phyloP scores from a whole-genome alignment of 2,113 vertebrate species.

The Tupaia tana region DNA sequence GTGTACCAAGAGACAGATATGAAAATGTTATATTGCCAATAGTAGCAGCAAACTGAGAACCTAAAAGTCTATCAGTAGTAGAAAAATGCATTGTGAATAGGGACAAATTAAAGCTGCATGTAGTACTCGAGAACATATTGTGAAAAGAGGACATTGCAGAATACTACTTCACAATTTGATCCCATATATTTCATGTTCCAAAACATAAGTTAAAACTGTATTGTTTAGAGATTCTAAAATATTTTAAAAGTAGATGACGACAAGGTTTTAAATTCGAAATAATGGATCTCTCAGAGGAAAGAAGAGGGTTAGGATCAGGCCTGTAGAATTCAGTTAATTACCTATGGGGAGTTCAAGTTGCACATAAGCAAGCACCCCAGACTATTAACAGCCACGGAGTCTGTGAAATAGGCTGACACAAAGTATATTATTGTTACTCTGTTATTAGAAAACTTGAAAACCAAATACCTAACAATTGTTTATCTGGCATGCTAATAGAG shows the following conservation, averaged over 20 bases:
- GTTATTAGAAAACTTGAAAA: slow-evolving; percentile 33
- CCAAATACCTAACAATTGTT: background rate
- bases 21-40: background rate
- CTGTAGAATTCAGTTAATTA: background rate
- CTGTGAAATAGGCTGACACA: background rate
- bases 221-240: slow-evolving; percentile 28
- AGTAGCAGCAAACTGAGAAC: slow-evolving; percentile 33
- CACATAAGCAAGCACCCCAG: background rate
- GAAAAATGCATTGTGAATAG: background rate
- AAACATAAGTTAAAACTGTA: background rate
- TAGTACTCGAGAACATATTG: background rate
- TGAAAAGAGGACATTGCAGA: background rate
- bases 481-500: slow-evolving; percentile 28
- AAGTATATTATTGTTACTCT: background rate
- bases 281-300: background rate
- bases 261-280: background rate
- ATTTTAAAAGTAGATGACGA: slow-evolving; percentile 2
- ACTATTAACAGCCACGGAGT: background rate
- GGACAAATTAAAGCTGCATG: background rate
- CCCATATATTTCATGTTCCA: background rate
- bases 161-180: background rate
- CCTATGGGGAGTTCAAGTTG: background rate
- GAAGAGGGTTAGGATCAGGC: background rate
- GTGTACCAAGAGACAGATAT: background rate
- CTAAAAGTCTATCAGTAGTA: background rate